Conservation (phyloP, 2,113 vertebrate genomes). For the Chauna torquata region DNA sequence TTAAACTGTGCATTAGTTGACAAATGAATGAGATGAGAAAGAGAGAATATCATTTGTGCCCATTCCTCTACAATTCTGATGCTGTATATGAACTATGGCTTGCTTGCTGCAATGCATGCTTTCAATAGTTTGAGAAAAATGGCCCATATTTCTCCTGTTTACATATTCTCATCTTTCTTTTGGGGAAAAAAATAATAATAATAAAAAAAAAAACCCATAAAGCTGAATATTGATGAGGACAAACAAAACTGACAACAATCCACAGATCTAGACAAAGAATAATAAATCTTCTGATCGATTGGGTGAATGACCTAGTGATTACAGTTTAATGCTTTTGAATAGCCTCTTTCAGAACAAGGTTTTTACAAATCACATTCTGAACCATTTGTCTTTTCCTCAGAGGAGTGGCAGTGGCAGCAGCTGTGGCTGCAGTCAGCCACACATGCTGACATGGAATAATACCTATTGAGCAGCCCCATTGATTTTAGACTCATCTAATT, state of each 20-base stretch:
- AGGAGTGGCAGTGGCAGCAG: background rate
- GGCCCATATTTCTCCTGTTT: background rate
- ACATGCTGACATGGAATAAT: background rate
- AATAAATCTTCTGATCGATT: background rate
- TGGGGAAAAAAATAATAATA: too few relatives aligned
- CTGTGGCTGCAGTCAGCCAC: background rate
- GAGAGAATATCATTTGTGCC: background rate
- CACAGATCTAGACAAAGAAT: background rate
- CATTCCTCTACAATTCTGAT: background rate
- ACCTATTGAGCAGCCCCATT: background rate
- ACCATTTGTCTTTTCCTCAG: background rate
- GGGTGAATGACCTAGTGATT: background rate
- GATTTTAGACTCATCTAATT: background rate
- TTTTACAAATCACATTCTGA: background rate
- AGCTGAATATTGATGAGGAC: background rate
- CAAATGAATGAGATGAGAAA: background rate
- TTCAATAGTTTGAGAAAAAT: background rate
- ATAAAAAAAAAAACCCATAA: background rate
- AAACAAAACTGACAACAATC: background rate
- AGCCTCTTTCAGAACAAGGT: background rate
- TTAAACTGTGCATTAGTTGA: background rate
- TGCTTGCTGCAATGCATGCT: background rate
- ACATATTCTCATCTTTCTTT: background rate
- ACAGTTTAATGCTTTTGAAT: background rate
- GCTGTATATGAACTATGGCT: fast-evolving